A percentile compares a stretch with the other conserved stretches of the same genome.
These are phyloP conservation scores for Eumerus sabulonum DNA, from an alignment of 2,888 invertebrate genomes.

Conservation along the genomic window DNA sequence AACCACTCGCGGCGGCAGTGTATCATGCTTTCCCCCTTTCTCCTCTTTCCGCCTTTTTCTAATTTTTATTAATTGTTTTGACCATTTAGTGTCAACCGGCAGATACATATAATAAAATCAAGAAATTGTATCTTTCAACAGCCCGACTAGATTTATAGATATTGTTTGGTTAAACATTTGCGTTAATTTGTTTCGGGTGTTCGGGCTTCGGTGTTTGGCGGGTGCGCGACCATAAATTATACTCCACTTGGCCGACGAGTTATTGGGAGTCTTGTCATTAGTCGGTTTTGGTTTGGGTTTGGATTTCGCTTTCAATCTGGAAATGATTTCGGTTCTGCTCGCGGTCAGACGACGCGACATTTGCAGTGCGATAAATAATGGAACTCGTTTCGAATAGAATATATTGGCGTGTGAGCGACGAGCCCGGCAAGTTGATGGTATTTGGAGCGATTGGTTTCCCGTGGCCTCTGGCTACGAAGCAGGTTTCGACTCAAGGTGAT, in stretches of 20 bases:
- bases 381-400: constrained; percentile 59
- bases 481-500: too few relatives aligned
- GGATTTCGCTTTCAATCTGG: constrained; percentile 3
- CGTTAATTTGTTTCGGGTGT: constrained; percentile 68
- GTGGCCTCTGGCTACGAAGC: too few relatives aligned
- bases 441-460: too few relatives aligned
- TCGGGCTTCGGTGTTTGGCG: constrained; percentile 20
- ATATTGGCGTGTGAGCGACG: constrained; percentile 41
- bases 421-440: too few relatives aligned
- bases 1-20: constrained; percentile 12
- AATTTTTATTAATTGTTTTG: constrained; percentile 15
- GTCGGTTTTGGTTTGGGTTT: constrained; percentile 5
- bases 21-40: too few relatives aligned
- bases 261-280: constrained; percentile 56
- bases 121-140: constrained; percentile 61
- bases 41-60: too few relatives aligned
- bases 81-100: constrained; percentile 60
- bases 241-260: constrained; percentile 43
- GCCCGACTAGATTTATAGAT: constrained; percentile 64
- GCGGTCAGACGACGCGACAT: constrained; percentile 43
- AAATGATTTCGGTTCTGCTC: constrained; percentile 49
- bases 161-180: constrained; percentile 67
- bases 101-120: constrained; percentile 35
- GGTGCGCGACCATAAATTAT: constrained; percentile 53
- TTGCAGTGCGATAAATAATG: constrained; percentile 61